These are phyloP conservation scores for Ligdia adustata DNA, from an alignment of 2,888 invertebrate genomes.

Conservation along the genomic window DNA sequence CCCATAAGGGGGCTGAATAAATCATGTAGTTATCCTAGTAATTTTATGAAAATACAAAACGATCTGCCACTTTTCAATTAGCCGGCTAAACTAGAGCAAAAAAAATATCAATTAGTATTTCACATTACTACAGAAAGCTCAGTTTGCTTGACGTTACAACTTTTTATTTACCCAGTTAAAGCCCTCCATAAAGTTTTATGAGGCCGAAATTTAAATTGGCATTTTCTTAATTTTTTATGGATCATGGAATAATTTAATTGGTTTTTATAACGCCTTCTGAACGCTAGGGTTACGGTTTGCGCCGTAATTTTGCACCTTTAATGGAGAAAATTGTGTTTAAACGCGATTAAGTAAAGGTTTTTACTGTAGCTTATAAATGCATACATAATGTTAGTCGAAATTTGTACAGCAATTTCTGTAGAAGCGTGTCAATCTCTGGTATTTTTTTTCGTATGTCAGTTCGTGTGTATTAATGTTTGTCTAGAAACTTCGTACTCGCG, in stretches of 20 bases:
- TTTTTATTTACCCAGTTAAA: slow-evolving; percentile 31
- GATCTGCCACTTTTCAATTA: too few species aligned
- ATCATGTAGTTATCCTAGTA: too few species aligned
- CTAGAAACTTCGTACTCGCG: too few species aligned
- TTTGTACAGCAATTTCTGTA: too few species aligned
- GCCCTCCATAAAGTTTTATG: slow-evolving; percentile 33
- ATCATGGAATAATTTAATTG: slow-evolving; percentile 29
- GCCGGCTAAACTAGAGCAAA: too few species aligned
- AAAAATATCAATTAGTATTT: background rate
- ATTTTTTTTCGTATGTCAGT: too few species aligned
- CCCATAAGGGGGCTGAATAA: too few species aligned
- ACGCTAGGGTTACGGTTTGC: slow-evolving; percentile 17
- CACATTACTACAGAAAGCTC: slow-evolving; percentile 16
- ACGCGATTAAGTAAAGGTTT: slow-evolving; percentile 5
- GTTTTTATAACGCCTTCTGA: slow-evolving; percentile 9
- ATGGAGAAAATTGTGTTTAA: slow-evolving; percentile 5
- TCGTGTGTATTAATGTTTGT: background rate
- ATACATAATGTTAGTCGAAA: slow-evolving; percentile 11
- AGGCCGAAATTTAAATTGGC: slow-evolving; percentile 28
- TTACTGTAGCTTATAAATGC: slow-evolving; percentile 2
- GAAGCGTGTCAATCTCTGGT: too few species aligned
- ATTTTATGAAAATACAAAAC: too few species aligned
- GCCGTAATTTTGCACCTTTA: slow-evolving; percentile 20
- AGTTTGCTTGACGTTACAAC: slow-evolving; percentile 27
- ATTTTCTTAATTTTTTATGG: slow-evolving; percentile 33